These are phyloP conservation scores for Cecropterus lyciades DNA, from an alignment of 1,140 invertebrate species.

Conservation along the genomic window DNA sequence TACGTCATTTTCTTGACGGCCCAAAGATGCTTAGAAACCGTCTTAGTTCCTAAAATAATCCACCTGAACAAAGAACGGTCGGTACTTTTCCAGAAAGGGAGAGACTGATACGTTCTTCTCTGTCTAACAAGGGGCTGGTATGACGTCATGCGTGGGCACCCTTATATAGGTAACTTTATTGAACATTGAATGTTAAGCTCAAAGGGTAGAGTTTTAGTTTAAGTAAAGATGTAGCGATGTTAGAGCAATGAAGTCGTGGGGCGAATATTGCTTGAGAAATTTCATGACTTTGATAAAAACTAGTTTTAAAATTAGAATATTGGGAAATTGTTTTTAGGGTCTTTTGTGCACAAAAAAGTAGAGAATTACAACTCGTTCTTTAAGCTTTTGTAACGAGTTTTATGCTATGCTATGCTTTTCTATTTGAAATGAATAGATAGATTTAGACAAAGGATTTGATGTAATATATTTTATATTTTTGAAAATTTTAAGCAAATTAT, in stretches of 20 bases:
- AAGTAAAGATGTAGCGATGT: background rate
- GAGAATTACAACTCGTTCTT: background rate
- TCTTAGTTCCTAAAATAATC: slow-evolving; percentile 18
- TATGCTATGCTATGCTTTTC: background rate
- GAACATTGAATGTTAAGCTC: slow-evolving; percentile 21
- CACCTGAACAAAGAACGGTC: slow-evolving; percentile 16
- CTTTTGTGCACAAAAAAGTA: background rate
- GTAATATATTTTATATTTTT: background rate
- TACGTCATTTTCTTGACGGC: slow-evolving; percentile 26
- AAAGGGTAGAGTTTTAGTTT: slow-evolving; percentile 20
- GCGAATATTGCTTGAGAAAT: slow-evolving; percentile 32
- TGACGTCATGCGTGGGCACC: slow-evolving; percentile 46
- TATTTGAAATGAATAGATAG: background rate
- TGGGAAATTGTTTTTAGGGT: slow-evolving; percentile 2
- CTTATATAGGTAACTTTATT: slow-evolving; percentile 27
- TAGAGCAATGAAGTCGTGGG: slow-evolving; percentile 39
- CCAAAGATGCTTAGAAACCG: slow-evolving; percentile 14
- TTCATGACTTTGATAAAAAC: slow-evolving; percentile 14
- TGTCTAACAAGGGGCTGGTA: slow-evolving; percentile 39
- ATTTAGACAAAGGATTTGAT: too few species aligned
- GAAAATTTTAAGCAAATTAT: background rate
- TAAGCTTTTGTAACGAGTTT: too few species aligned
- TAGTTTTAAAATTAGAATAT: slow-evolving; percentile 25
- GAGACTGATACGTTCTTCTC: slow-evolving; percentile 1
- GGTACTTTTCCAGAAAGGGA: background rate